Base-by-base conservation (phyloP, 2,113 vertebrate genomes). In the Silurus glanis region DNA sequence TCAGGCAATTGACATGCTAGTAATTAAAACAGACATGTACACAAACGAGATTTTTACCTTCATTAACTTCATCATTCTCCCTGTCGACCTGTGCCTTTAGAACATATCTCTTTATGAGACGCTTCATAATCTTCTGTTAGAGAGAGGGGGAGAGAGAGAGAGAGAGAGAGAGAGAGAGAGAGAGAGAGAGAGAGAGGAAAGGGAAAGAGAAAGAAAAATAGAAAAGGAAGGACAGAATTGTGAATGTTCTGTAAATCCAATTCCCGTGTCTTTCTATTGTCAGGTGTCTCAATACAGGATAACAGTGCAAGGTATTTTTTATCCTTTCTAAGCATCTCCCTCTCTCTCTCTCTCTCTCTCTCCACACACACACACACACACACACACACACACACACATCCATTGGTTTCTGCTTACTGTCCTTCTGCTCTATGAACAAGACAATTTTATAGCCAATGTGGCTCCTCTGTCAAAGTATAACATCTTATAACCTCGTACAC, bases 31-130 rank as follows among this genome's bases (percentile, higher is more conserved):
- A 45, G 58, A 83, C 59, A 12, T 75, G 79, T 76, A 82, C 85
- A 61, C 83, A 82, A 21, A 86, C 51, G 28, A 14, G 71, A 76
- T 88, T 84, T 94, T 95, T 95, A 96, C 98, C 98, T 97, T 99
- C 98, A 75, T 99, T 99, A 92, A 99, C 97, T 95, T 99, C 98
- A 12, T 99, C 98, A 0, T 95, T 99, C 87, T 99, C 98, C 93
- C 96, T 92, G 92, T 99, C 98, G 83, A 98, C 97, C 91, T 99
- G 98, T 90, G 98, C 98, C 93, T 98, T 99, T 85, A 99, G 94
- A 78, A 99, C 97, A 0, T 97, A 99, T 0, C 98, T 96, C 92
- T 99, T 99, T 82, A 98, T 99, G 87, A 99, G 96, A 6, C 98
- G 96, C 87, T 98, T 99, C 97, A 99, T 99, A 92, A 99, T 99